Conservation (phyloP, 2,888 invertebrate species). For the Leucophenga montana region DNA sequence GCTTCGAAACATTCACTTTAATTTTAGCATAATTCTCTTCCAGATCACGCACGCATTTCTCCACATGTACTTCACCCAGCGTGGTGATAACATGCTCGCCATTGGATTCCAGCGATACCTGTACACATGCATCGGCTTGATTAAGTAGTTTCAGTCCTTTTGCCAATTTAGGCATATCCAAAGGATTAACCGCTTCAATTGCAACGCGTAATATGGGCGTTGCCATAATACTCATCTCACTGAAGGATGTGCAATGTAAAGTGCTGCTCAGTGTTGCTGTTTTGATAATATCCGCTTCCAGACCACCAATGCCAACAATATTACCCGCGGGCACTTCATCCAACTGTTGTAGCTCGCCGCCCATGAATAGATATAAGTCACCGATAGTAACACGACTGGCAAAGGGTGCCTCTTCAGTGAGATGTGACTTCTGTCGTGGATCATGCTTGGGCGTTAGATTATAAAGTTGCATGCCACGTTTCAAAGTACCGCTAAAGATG, state of each 20-base stretch:
- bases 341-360: conserved; percentile 87
- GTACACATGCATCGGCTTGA: conserved; percentile 92
- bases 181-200: conserved; percentile 87
- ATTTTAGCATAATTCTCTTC: conserved; percentile 86
- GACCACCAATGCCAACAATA: conserved; percentile 89
- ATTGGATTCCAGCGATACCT: conserved; percentile 90
- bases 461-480: conserved; percentile 83
- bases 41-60: conserved; percentile 95
- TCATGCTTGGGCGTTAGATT: conserved; percentile 92
- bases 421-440: conserved; percentile 75
- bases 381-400: conserved; percentile 75
- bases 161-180: conserved; percentile 83
- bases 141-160: conserved; percentile 89
- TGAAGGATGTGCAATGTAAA: conserved; percentile 88
- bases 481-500: conserved; percentile 90
- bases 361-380: conserved; percentile 92
- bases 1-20: conserved; percentile 91
- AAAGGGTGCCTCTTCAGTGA: conserved; percentile 66
- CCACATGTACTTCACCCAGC: conserved; percentile 97
- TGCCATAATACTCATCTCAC: conserved; percentile 83
- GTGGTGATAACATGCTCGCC: conserved; percentile 97
- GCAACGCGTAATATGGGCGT: conserved; percentile 95
- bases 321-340: conserved; percentile 91
- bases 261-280: conserved; percentile 91
- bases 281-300: conserved; percentile 88